Evolutionary conservation across 2,888 invertebrate species (phyloP).

Genomic region (Erebia ligea): DNA sequence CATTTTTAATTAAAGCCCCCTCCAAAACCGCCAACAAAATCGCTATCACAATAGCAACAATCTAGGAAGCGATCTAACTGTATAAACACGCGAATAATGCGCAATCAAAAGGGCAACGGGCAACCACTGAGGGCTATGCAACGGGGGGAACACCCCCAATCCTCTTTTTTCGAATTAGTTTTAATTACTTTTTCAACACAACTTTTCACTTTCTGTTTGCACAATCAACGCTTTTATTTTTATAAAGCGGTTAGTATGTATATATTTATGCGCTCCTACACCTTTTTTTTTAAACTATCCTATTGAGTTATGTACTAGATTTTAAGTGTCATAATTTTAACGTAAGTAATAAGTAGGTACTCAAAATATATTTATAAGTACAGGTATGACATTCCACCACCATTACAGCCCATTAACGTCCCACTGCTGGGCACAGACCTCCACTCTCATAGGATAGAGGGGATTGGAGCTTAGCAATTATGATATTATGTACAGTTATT

Average conservation of each 20-base stretch:
- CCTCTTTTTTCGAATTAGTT: constrained; percentile 60
- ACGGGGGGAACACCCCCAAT: constrained; percentile 45
- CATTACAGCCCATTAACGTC: no score
- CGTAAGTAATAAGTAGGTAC: no score
- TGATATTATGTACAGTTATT: no score
- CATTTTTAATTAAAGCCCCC: constrained; percentile 80
- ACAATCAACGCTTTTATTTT: constrained; percentile 25
- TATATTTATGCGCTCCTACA: background rate
- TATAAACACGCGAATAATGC: constrained; percentile 81
- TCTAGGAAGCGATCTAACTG: constrained; percentile 82
- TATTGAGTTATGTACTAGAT: background rate
- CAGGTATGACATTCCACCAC: no score
- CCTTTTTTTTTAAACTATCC: background rate
- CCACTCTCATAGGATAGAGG: no score
- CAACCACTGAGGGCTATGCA: constrained; percentile 67
- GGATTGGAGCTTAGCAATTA: no score
- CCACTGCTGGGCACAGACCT: no score
- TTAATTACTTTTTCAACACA: constrained; percentile 65
- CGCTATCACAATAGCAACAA: constrained; percentile 79
- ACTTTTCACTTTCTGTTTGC: constrained; percentile 29
- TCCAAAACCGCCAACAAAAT: constrained; percentile 72
- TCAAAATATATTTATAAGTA: no score
- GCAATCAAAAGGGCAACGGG: constrained; percentile 81
- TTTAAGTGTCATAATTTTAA: no score
- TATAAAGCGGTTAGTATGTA: background rate